Percentiles rank a stretch among this genome's conserved stretches.
These are phyloP conservation scores for Adrianichthys oophorus DNA, from an alignment of 2,797 vertebrate species.

Conservation along the genomic window DNA sequence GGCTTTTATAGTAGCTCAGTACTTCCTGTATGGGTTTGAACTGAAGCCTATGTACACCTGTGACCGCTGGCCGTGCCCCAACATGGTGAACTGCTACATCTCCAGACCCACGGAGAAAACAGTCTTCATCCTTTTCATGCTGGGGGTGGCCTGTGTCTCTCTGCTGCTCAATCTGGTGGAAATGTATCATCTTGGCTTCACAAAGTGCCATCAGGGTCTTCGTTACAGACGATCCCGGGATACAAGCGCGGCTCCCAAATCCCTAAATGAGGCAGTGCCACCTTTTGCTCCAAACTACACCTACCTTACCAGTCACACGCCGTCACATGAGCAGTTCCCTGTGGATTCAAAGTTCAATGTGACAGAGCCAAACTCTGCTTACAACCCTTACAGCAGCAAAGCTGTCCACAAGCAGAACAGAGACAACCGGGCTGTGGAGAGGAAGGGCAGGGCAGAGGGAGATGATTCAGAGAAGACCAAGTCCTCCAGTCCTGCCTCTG, in stretches of 20 bases:
- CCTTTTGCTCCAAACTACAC: slow-evolving; percentile 74
- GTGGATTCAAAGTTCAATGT: slow-evolving; percentile 70
- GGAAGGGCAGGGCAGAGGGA: slow-evolving; percentile 70
- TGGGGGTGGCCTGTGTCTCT: slow-evolving; percentile 84
- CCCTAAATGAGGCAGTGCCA: slow-evolving; percentile 51
- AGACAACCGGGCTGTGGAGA: slow-evolving; percentile 83
- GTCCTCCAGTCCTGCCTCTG: slow-evolving; percentile 43
- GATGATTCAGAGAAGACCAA: slow-evolving; percentile 60
- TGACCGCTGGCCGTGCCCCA: slow-evolving; percentile 85
- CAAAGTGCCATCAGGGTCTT: slow-evolving; percentile 79
- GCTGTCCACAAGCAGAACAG: slow-evolving; percentile 80
- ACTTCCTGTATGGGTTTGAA: slow-evolving; percentile 85
- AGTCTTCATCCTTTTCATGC: slow-evolving; percentile 89
- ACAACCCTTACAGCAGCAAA: slow-evolving; percentile 75
- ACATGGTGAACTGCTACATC: slow-evolving; percentile 89
- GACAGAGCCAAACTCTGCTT: slow-evolving; percentile 64
- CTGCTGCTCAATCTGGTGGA: slow-evolving; percentile 89
- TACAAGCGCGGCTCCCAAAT: slow-evolving; percentile 32
- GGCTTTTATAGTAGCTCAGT: slow-evolving; percentile 88
- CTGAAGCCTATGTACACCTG: slow-evolving; percentile 88
- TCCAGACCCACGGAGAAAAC: slow-evolving; percentile 90
- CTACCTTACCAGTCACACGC: slow-evolving; percentile 66
- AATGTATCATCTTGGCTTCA: slow-evolving; percentile 87
- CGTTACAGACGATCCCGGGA: slow-evolving; percentile 59
- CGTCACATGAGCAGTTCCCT: slow-evolving; percentile 59